These are phyloP conservation scores for Euschistus heros DNA, from an alignment of 1,140 invertebrate species.

Conservation along the genomic window DNA sequence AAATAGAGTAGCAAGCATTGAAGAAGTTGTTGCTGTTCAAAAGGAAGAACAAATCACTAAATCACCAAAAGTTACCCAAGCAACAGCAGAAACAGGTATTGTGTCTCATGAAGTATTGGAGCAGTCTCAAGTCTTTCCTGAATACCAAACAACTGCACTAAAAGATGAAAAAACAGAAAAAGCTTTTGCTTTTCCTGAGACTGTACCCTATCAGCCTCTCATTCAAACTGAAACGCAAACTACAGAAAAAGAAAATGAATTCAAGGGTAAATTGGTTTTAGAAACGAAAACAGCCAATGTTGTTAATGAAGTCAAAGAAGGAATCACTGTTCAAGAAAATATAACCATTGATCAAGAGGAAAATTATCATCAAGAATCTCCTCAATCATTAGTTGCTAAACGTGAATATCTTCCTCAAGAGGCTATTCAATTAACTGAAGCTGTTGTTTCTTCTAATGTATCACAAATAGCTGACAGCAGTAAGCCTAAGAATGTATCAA, in stretches of 20 bases:
- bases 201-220: conserved; percentile 29
- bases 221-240: conserved; percentile 25
- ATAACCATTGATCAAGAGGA: conserved; percentile 36
- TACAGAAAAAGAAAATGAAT: conserved; percentile 28
- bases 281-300: conserved; percentile 27
- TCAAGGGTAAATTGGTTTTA: conserved; percentile 22
- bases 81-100: conserved; percentile 26
- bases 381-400: conserved; percentile 30
- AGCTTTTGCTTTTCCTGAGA: conserved; percentile 31
- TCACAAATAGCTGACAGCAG: conserved; percentile 31
- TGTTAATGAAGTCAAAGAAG: conserved; percentile 28
- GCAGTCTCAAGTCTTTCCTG: conserved; percentile 29
- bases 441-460: conserved; percentile 27
- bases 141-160: conserved; percentile 28
- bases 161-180: conserved; percentile 29
- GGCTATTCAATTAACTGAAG: conserved; percentile 26
- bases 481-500: conserved; percentile 28
- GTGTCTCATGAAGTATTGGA: conserved; percentile 29
- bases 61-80: conserved; percentile 11
- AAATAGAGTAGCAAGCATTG: conserved; percentile 32
- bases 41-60: conserved; percentile 29
- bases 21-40: conserved; percentile 32
- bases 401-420: conserved; percentile 28
- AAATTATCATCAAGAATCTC: conserved; percentile 28
- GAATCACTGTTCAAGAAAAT: conserved; percentile 34